Base-by-base conservation (phyloP, 1,140 invertebrate species). In the Helicoverpa armigera region DNA sequence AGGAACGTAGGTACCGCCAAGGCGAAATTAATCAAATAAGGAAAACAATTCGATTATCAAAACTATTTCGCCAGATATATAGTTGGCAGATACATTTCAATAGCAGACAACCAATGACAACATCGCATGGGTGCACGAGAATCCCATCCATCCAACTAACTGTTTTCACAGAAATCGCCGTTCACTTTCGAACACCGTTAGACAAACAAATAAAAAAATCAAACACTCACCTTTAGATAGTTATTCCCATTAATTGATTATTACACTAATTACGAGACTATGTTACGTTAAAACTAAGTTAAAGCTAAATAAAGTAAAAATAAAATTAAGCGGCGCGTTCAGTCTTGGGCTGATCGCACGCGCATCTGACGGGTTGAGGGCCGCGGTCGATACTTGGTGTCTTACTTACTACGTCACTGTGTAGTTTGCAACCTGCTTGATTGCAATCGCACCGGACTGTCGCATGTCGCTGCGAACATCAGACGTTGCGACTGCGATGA, bases 141-240 rank as follows among this genome's bases (percentile, higher is more conserved):
- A 43, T 43, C 53, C 31, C 70, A 73, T 67, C 63, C 43, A 54
- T 29, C 31, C 70, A 73, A 31, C 43, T 63, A 63, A 76, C 73
- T 76, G 73, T 76, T 76, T 76, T 76, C 58, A 76, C 56, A 76
- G 35, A 76, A 76, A 76, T 14, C 67, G 67, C 82, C 76, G 70
- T 80, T 87, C 78, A 87, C 89, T 89, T 90, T 89, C 87, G 83
- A 77, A 79, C 48, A 87, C 88, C 78, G 85, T 86, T 86, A 89
- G 53, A 81, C 72, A 83, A 53, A 83, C 18, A n/a, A 51, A 23
- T 13, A 61, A 18, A 51, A 23, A 7, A 56, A 18, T 4, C 12
- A 4, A 53, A 5, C 69, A 90, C 89, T 91, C 77, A 91, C 89
- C 85, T 84, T 69, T 86, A 60, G 65, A 78, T 81, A 79, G 77